These are phyloP conservation scores for Anthopleura sola DNA, from an alignment of 64 coral and sea anemone genomes.

Conservation along the genomic window DNA sequence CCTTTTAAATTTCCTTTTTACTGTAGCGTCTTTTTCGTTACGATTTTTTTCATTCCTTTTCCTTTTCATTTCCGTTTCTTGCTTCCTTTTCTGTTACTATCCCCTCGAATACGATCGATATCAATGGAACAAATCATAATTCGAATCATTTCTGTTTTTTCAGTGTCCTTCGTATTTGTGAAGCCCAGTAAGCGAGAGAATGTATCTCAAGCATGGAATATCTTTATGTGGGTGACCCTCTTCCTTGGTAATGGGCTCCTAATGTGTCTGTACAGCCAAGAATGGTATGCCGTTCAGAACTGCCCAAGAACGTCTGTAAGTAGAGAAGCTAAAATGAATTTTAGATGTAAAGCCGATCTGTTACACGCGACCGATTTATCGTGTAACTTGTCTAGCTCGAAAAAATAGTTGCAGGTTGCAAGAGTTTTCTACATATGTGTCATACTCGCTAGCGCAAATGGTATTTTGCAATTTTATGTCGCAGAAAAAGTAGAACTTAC, in stretches of 20 bases:
- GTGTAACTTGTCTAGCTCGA: too few relatives aligned
- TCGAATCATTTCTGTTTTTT: constrained; percentile 1
- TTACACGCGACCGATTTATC: too few relatives aligned
- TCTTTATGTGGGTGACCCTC: constrained; percentile 88
- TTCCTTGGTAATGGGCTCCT: constrained; percentile 83
- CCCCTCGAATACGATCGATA: neutral
- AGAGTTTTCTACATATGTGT: too few relatives aligned
- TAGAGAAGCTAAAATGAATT: too few relatives aligned
- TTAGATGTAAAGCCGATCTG: too few relatives aligned
- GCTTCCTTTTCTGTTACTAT: neutral
- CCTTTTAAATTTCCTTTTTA: too few relatives aligned
- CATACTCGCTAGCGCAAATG: too few relatives aligned
- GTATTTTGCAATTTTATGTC: too few relatives aligned
- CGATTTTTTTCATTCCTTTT: neutral
- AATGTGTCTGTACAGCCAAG: constrained; percentile 96
- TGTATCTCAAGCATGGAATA: constrained; percentile 80
- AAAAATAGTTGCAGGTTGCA: too few relatives aligned
- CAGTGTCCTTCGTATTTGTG: constrained; percentile 89
- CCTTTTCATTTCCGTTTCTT: too few relatives aligned
- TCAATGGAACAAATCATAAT: neutral
- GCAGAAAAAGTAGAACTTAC: too few relatives aligned
- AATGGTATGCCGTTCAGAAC: constrained; percentile 82
- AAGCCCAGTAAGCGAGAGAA: constrained; percentile 64
- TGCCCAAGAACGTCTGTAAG: constrained; percentile 90
- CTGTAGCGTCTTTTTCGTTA: too few relatives aligned